phyloP scores from a whole-genome alignment of 2,888 invertebrate species.

The Autographa gamma region DNA sequence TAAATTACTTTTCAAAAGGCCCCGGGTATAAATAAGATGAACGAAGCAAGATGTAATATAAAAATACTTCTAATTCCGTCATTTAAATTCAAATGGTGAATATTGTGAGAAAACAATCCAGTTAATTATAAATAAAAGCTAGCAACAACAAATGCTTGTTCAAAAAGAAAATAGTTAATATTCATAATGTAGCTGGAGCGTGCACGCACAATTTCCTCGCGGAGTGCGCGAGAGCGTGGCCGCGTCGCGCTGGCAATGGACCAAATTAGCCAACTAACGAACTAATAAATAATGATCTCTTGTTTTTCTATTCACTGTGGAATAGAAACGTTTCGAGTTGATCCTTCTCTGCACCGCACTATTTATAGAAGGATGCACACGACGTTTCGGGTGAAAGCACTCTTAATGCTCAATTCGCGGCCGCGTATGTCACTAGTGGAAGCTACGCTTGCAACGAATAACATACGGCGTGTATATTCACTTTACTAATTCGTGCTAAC shows the following conservation, averaged over 20 bases:
- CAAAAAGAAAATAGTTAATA: constrained; percentile 72
- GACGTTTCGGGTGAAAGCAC: constrained; percentile 88
- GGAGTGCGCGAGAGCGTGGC: constrained; percentile 86
- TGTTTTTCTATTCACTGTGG: constrained; percentile 87
- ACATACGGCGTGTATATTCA: constrained; percentile 79
- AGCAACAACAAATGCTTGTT: constrained; percentile 44
- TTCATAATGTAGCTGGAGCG: constrained; percentile 67
- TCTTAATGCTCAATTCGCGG: constrained; percentile 85
- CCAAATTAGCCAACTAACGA: constrained; percentile 88
- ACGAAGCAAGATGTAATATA: constrained; percentile 28
- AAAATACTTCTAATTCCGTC: constrained; percentile 31
- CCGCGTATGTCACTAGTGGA: constrained; percentile 75
- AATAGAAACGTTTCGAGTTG: constrained; percentile 86
- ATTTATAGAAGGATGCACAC: constrained; percentile 86
- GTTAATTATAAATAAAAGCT: constrained; percentile 32
- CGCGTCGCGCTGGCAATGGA: constrained; percentile 83
- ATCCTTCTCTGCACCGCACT: constrained; percentile 79
- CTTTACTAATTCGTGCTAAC: constrained; percentile 83
- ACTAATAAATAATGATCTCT: constrained; percentile 89
- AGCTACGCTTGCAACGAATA: constrained; percentile 68
- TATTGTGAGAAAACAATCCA: constrained; percentile 41
- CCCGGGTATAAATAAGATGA: constrained; percentile 36
- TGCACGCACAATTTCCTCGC: constrained; percentile 85
- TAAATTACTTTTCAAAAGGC: constrained; percentile 73
- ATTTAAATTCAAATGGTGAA: constrained; percentile 22